phyloP scores from a whole-genome alignment of 2,888 invertebrate genomes.

The Eristalis arbustorum region DNA sequence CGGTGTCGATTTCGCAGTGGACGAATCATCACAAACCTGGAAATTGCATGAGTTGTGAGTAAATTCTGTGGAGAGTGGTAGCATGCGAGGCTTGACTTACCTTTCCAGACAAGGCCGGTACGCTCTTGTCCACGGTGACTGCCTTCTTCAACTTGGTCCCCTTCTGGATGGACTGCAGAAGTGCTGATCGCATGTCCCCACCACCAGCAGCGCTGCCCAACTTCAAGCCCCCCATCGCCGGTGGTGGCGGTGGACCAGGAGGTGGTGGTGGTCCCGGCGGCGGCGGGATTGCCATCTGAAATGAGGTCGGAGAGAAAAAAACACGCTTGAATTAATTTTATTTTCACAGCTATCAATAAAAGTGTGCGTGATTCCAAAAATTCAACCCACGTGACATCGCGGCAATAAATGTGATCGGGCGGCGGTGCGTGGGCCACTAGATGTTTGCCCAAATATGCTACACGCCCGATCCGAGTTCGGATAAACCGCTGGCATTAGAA shows the following conservation, averaged over 20 bases:
- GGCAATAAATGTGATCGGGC: conserved; percentile 14
- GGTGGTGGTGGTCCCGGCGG: conserved; percentile 84
- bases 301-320: conserved; percentile 9
- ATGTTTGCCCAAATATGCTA: not conserved
- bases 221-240: conserved; percentile 79
- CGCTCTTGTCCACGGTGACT: conserved; percentile 94
- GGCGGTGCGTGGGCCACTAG: conserved; percentile 17
- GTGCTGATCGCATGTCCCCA: conserved; percentile 84
- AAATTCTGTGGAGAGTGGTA: too few species aligned
- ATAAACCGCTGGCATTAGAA: not conserved
- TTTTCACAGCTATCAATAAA: conserved; percentile 4
- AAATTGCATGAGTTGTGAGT: not conserved
- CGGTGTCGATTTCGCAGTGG: conserved; percentile 65
- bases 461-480: not conserved
- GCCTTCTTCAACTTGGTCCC: conserved; percentile 91
- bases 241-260: conserved; percentile 85
- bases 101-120: conserved; percentile 87
- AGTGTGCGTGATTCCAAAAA: conserved; percentile 19
- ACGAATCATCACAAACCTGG: conserved; percentile 69
- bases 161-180: conserved; percentile 91
- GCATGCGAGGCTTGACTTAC: conserved; percentile 68
- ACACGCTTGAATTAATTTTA: conserved; percentile 3
- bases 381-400: conserved; percentile 12
- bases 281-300: conserved; percentile 82
- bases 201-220: conserved; percentile 78